Evolutionary conservation across 1,140 invertebrate genomes (phyloP).

Genomic region (Macrobrachium rosenbergii): DNA sequence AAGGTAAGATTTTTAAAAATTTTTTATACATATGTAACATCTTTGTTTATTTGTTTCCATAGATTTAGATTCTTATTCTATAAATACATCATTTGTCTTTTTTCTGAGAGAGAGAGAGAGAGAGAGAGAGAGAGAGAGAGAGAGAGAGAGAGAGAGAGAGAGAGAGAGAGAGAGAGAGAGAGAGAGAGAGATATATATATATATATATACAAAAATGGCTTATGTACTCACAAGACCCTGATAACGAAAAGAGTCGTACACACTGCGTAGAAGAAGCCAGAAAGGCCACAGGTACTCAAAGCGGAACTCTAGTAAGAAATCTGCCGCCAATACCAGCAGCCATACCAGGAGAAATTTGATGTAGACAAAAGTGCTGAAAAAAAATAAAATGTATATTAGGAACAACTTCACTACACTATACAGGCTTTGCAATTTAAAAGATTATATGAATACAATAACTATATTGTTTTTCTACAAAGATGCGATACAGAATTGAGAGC

Average conservation of each 20-base stretch:
- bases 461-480: no score
- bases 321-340: slow-evolving; percentile 94
- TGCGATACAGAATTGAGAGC: no score
- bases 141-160: slow-evolving; percentile 11
- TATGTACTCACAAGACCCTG: slow-evolving; percentile 91
- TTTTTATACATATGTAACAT: no score
- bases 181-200: neutral
- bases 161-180: neutral
- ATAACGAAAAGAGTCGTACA: slow-evolving; percentile 98
- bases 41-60: no score
- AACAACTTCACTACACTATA: neutral
- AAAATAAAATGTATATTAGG: slow-evolving; percentile 67
- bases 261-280: slow-evolving; percentile 95
- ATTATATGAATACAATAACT: no score
- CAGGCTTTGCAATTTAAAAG: no score
- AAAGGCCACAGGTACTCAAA: slow-evolving; percentile 99
- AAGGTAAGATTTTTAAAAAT: no score
- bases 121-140: slow-evolving; percentile 19
- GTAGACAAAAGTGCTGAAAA: slow-evolving; percentile 92
- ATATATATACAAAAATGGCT: neutral
- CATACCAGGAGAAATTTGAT: slow-evolving; percentile 96
- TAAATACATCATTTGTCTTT: no score
- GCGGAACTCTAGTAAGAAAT: slow-evolving; percentile 98
- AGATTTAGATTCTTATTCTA: no score
- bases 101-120: no score